Evolutionary conservation across 2,797 vertebrate genomes (phyloP).

Genomic region (Antrozous pallidus): DNA sequence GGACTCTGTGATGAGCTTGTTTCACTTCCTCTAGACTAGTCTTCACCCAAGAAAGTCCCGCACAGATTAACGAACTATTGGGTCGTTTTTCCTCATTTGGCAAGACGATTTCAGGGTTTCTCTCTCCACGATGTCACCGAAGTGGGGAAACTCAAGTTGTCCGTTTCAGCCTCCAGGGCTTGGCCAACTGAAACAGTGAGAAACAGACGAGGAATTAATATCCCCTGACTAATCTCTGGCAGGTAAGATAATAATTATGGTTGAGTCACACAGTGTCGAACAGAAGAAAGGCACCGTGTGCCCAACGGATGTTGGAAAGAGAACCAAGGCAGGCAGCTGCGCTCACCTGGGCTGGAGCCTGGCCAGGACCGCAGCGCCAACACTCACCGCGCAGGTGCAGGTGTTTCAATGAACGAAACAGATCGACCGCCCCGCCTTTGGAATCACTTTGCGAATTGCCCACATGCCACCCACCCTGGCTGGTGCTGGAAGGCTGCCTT

Average conservation of each 20-base stretch:
- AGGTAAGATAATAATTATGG: neutral
- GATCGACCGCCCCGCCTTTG: neutral
- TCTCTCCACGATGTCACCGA: neutral
- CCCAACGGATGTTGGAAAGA: neutral
- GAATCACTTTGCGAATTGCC: neutral
- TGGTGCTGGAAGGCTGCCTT: neutral
- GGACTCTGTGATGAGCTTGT: neutral
- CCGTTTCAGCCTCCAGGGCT: neutral
- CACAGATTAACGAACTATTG: neutral
- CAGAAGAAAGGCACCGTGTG: neutral
- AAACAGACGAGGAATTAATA: neutral
- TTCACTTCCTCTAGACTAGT: neutral
- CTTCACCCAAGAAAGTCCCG: neutral
- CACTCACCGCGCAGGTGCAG: neutral
- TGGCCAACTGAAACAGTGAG: neutral
- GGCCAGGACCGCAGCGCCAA: neutral
- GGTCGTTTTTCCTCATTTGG: neutral
- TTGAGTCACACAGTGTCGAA: neutral
- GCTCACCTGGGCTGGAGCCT: neutral
- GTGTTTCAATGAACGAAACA: neutral
- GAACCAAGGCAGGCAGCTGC: neutral
- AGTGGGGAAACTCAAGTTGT: neutral
- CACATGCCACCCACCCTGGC: neutral
- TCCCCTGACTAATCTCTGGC: neutral
- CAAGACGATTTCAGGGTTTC: neutral